Conservation (phyloP, 2,797 vertebrate genomes). For the Cossypha dichroa region DNA sequence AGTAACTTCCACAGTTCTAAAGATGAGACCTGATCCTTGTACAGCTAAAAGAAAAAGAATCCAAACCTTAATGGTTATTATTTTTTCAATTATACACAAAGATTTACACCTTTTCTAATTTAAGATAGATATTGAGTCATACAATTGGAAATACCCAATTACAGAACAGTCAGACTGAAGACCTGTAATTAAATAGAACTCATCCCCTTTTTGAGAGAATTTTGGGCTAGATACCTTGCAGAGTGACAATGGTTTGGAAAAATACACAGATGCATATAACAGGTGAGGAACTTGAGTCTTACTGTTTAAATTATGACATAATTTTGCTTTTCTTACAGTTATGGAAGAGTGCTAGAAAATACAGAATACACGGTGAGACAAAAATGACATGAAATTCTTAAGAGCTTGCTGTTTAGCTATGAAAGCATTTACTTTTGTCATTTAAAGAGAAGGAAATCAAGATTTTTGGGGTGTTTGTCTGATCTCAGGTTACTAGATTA, state of each 20-base stretch:
- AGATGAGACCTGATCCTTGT: slow-evolving; percentile 92
- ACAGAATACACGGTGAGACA: background rate
- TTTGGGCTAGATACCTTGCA: background rate
- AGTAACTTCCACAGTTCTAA: slow-evolving; percentile 95
- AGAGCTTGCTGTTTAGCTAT: background rate
- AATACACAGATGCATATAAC: background rate
- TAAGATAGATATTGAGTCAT: background rate
- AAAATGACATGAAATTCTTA: background rate
- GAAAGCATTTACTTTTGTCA: background rate
- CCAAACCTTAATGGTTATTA: background rate
- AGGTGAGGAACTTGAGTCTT: background rate
- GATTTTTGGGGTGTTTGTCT: background rate
- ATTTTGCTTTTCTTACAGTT: background rate
- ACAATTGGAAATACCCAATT: background rate
- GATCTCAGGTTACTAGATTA: background rate
- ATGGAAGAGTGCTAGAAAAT: background rate
- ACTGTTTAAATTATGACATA: background rate
- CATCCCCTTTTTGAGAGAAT: background rate
- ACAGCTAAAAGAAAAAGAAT: slow-evolving; percentile 77
- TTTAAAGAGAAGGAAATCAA: background rate
- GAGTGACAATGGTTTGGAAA: background rate
- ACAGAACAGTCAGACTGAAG: background rate
- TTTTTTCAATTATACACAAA: background rate
- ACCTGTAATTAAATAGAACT: background rate
- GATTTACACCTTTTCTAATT: background rate